Evolutionary conservation across 1,140 invertebrate species (phyloP), one percentile per base, ranked within the genome.

Genomic region (Drosophila ogumai): DNA sequence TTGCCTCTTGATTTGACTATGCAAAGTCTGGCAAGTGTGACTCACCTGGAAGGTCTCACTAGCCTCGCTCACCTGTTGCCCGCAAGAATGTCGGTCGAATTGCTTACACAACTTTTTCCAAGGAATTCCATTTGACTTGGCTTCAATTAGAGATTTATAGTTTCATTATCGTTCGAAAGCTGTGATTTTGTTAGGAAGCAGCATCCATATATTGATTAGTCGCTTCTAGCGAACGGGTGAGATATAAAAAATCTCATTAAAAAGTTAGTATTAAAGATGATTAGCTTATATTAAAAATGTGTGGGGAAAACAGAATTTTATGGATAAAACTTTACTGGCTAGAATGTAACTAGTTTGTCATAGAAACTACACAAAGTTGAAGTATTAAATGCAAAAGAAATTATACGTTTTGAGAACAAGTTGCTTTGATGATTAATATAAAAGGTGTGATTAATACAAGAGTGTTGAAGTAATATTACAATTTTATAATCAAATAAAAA

Each of bases 101-200:
- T 71, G 66, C 68, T 68, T 68, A 72, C 64, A 71, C 64, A 71
- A 40, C 68, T 71, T 49, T 71, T 71, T 71, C 64, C 38, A 57
- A 17, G 3, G 41, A 71, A 71, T 57, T 55, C 17, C 28, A 68
- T 32, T 56, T 47, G 63, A 7, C 31, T 67, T 46, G 49, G 34
- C 56, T 46, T 66, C 41, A 46, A 55, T 71, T 56, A 57, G 34
- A 57, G 67, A 72, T 72, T 72, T 69, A 69, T 72, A 12, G 50
- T 57, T 56, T 49, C 41, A 72, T 49, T 57, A 57, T 49, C 15
- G 9, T 28, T 40, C 15, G 28, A 72, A 32, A 9, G 41, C 50
- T 41, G 28, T 69, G 43, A 69, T 69, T 72, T 68, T 6, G 32
- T 56, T n/a, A 31, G 15, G 31, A 67, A 47, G 25, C 17, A 31